Evolutionary conservation across 2,113 vertebrate species (phyloP), one percentile per base, ranked within the genome.

Genomic region (Prietella phreatophila): DNA sequence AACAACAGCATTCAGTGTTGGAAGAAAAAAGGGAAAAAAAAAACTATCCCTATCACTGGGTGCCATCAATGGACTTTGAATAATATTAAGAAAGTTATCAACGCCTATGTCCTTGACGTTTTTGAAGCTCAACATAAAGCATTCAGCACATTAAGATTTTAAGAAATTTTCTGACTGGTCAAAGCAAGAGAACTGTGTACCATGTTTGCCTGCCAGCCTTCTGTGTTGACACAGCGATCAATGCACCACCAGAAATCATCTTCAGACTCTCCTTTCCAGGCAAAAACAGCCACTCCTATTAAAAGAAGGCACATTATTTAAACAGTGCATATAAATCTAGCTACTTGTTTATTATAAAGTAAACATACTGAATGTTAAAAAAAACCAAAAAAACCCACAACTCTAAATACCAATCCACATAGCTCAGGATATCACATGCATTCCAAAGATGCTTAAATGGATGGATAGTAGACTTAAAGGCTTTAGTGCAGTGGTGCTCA

Each of bases 161-260:
- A n/a, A n/a, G 36, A 60, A 69, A 33, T 71, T 53, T 8, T 69
- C 2, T 78, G 47, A n/a, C 14, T 63, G 69, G 53, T 53, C 50
- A 71, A 47, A 36, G 42, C 47, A 71, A 25, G 20, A 86, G 6
- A 1, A 0, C 22, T 82, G 71, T 78, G 91, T 96, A 99, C 98
- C 98, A 99, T 99, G 92, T 99, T 99, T 91, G 98, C 95, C 93
- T 99, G 97, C 98, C 98, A 99, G 91, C 97, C 96, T 80, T 99
- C 97, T 3, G 96, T 93, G 91, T 97, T 99, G 89, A 99, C 97
- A 91, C 98, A 99, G 90, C 97, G 97, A 93, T 99, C 98, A 47
- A 99, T 99, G 93, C 98, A 99, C 98, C 98, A 99, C 98, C 98
- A 99, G 95, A 99, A 99, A 93, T 99, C 98, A 82, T 99, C 98